Percentiles rank a stretch among this genome's conserved stretches.
Conservation (phyloP, 2,113 vertebrate species). For the Asarcornis scutulata region DNA sequence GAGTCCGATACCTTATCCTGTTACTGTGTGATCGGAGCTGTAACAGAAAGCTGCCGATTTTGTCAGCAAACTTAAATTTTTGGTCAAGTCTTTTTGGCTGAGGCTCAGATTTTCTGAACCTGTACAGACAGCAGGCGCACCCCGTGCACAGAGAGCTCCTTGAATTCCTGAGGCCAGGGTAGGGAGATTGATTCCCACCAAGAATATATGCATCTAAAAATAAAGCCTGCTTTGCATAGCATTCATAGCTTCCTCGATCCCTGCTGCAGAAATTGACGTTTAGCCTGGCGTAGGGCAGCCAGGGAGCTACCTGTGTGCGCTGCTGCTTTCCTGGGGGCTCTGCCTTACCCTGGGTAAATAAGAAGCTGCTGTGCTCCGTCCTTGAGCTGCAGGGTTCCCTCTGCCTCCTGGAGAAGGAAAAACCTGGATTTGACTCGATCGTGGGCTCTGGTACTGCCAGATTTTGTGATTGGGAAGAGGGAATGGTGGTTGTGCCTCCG, state of each 20-base stretch:
- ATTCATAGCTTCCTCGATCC: slow-evolving; percentile 30
- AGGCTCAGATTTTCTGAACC: neutral
- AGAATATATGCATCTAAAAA: slow-evolving; percentile 38
- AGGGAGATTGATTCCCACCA: neutral
- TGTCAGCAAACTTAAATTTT: neutral
- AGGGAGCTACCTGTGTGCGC: neutral
- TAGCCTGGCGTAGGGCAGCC: neutral
- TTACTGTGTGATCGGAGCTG: neutral
- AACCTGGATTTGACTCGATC: neutral
- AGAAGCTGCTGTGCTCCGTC: neutral
- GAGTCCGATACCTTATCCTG: fast-evolving
- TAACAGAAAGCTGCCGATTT: neutral
- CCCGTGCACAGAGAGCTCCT: neutral
- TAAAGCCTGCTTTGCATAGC: slow-evolving; percentile 37
- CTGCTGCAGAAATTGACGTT: neutral
- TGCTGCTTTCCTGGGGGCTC: neutral
- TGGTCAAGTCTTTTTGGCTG: fast-evolving
- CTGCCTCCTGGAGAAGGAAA: neutral
- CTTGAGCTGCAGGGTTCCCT: neutral
- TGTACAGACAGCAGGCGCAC: neutral
- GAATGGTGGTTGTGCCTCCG: neutral
- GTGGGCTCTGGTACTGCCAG: neutral
- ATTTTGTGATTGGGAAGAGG: neutral
- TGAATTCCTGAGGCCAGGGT: neutral
- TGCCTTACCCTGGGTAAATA: neutral